Evolutionary conservation across 2,797 vertebrate species (phyloP), one percentile per base, ranked within the genome.

Genomic region (Coreius guichenoti): DNA sequence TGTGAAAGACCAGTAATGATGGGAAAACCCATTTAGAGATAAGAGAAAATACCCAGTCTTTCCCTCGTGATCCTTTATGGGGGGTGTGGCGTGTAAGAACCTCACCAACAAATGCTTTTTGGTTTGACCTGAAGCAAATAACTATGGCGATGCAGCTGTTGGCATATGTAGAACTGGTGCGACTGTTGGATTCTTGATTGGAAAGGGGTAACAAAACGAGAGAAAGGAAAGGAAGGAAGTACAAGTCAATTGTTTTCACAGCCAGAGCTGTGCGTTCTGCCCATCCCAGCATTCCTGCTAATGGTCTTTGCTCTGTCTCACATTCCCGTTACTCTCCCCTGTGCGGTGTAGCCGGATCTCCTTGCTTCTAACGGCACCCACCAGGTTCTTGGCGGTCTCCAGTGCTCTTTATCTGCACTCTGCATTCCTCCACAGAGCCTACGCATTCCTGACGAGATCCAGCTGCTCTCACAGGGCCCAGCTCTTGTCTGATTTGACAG

Each of bases 401-500:
- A 21, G 63, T 82, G 26, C 39, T 73, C 31, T 86, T 89, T 85
- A 89, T 88, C 86, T 82, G 65, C 79, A 63, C 82, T 67, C 86
- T 43, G 39, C 88, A 88, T 89, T 90, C 87, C 88, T 88, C 79
- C 75, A 84, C 70, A 80, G 76, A 58, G 85, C 83, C 68, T 83
- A 84, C 80, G 29, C 33, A 33, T 82, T 82, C 81, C 75, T 86
- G 88, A 89, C 47, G 65, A 86, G 86, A 85, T 87, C 88, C 87
- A 88, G 87, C 87, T 88, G 85, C 75, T 84, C 39, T 75, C 51
- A 54, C 63, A 83, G 82, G 51, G 26, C 14, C n/a, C 45, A 54
- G 81, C 16, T 84, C 21, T 73, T 61, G 49, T 80, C 81, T 49
- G 67, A 89, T 80, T 82, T 67, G 68, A 88, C 83, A 80, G 81